Conservation (phyloP, 2,113 vertebrate genomes). For the Ellobius talpinus region DNA sequence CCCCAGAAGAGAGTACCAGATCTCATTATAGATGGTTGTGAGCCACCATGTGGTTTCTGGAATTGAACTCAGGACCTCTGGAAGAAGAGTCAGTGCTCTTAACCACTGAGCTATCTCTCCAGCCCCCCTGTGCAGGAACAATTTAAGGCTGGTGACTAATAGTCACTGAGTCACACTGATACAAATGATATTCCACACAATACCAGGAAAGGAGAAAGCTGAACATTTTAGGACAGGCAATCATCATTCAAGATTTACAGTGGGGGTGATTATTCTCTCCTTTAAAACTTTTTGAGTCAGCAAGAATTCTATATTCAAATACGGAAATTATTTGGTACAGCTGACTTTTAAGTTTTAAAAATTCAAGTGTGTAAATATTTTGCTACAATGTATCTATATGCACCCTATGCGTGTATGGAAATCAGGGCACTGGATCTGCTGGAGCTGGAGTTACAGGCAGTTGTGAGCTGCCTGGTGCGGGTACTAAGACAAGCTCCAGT, state of each 20-base stretch:
- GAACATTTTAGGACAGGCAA: not conserved
- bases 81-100: too few species aligned
- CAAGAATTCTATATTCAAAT: slow-evolving; percentile 4
- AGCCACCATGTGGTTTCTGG: too few species aligned
- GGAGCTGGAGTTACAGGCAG: not conserved
- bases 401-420: not conserved
- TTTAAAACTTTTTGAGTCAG: slow-evolving; percentile 20
- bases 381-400: not conserved
- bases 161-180: not conserved
- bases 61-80: too few species aligned
- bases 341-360: not conserved
- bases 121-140: not conserved
- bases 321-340: not conserved
- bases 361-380: not conserved
- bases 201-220: not conserved
- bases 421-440: too few species aligned
- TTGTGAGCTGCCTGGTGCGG: not conserved
- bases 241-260: not conserved
- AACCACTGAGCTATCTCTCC: too few species aligned
- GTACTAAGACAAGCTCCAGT: not conserved
- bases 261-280: not conserved
- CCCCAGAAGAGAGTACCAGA: too few species aligned
- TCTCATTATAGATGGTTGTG: too few species aligned
- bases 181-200: not conserved
- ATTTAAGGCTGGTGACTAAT: not conserved